A percentile compares a stretch with the other conserved stretches of the same genome.
Evolutionary conservation across 1,140 invertebrate genomes (phyloP).

Genomic region (Rhopalosiphum maidis): DNA sequence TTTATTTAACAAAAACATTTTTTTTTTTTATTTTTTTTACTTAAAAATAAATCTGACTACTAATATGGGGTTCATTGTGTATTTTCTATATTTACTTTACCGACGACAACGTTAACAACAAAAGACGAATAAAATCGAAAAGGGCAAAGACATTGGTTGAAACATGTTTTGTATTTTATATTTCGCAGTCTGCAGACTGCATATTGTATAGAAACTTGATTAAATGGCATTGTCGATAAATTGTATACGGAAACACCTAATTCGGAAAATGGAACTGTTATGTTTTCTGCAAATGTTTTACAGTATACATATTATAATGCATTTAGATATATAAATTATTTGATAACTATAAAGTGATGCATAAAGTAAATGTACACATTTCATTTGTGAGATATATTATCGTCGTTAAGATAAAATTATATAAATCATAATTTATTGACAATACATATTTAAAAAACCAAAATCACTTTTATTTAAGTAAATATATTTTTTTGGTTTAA

Average conservation of each 20-base stretch:
- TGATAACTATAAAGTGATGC: not conserved
- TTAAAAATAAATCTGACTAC: slow-evolving; percentile 12
- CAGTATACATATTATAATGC: not conserved
- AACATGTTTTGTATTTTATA: slow-evolving; percentile 13
- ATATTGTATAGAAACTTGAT: slow-evolving; percentile 12
- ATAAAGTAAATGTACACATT: not conserved
- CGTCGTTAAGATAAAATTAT: not conserved
- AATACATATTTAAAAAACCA: no score
- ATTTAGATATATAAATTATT: not conserved
- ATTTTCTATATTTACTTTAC: not conserved
- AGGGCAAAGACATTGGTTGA: not conserved
- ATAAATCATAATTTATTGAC: not conserved
- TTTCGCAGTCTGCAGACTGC: not conserved
- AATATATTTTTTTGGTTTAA: not conserved
- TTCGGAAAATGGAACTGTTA: slow-evolving; percentile 37
- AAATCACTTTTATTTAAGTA: not conserved
- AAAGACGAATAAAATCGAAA: slow-evolving; percentile 7
- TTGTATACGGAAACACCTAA: not conserved
- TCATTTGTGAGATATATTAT: not conserved
- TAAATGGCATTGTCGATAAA: slow-evolving; percentile 4
- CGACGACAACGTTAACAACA: not conserved
- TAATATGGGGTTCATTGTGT: not conserved
- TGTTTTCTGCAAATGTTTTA: slow-evolving; percentile 19
- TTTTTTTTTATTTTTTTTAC: not conserved
- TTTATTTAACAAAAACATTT: not conserved